Percentiles rank a stretch among this genome's conserved stretches.
These are phyloP conservation scores for Hydrocynus forskahlii DNA, from an alignment of 2,797 vertebrate genomes.

Conservation along the genomic window DNA sequence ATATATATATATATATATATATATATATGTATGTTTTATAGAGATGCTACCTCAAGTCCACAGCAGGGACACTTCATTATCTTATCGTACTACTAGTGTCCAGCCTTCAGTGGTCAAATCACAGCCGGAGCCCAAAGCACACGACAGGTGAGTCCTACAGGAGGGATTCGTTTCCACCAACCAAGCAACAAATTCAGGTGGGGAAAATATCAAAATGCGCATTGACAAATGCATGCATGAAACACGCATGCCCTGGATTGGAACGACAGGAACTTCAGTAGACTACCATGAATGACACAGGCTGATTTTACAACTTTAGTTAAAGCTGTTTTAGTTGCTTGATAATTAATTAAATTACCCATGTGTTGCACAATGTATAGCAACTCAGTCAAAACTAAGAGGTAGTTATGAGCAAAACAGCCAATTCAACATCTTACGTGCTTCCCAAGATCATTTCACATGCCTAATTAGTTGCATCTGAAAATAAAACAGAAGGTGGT, in stretches of 20 bases:
- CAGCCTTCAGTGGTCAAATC: slow-evolving; percentile 20
- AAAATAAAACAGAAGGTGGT: no score
- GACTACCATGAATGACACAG: not conserved
- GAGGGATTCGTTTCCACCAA: slow-evolving; percentile 20
- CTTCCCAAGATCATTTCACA: no score
- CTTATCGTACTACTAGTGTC: slow-evolving; percentile 16
- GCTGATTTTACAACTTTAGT: no score
- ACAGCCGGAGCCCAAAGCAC: slow-evolving; percentile 26
- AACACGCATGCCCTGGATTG: not conserved
- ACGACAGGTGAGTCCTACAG: slow-evolving; percentile 21
- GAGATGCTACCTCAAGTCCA: slow-evolving; percentile 14
- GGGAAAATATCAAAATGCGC: slow-evolving; percentile 1
- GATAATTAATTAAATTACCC: no score
- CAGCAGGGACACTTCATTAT: slow-evolving; percentile 19
- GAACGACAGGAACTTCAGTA: not conserved
- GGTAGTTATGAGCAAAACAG: no score
- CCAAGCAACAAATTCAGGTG: slow-evolving; percentile 8
- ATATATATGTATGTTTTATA: not conserved
- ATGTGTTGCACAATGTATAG: no score
- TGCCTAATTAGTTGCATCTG: no score
- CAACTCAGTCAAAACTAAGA: no score
- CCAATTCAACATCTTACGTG: no score
- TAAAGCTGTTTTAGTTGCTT: no score
- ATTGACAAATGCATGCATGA: not conserved
- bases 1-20: no score